phyloP scores from a whole-genome alignment of 2,888 invertebrate species.

The Xylota segnis region DNA sequence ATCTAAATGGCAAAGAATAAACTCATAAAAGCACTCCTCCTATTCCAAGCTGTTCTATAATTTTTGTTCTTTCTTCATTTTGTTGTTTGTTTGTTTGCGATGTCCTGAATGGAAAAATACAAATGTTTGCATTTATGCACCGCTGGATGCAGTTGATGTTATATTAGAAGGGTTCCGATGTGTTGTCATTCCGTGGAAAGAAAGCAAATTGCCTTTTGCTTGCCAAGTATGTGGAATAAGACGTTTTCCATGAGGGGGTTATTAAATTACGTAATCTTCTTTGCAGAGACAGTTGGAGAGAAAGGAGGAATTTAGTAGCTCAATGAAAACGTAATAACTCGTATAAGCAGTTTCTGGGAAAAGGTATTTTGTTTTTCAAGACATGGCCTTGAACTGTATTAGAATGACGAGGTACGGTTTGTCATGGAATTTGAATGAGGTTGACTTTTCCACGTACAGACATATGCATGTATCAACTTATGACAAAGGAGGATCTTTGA shows the following conservation, averaged over 20 bases:
- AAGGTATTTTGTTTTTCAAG: no score
- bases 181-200: slow-evolving; percentile 54
- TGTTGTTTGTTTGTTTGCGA: slow-evolving; percentile 63
- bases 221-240: slow-evolving; percentile 37
- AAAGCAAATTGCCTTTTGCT: slow-evolving; percentile 44
- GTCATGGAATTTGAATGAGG: no score
- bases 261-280: slow-evolving; percentile 20
- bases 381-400: no score
- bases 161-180: slow-evolving; percentile 62
- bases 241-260: not conserved
- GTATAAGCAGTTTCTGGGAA: no score
- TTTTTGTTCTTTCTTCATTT: slow-evolving; percentile 47
- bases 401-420: no score
- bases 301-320: not conserved
- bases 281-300: not conserved
- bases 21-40: slow-evolving; percentile 69
- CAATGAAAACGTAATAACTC: not conserved
- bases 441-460: no score
- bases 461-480: no score
- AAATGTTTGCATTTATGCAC: slow-evolving; percentile 75
- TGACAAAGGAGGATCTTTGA: no score
- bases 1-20: slow-evolving; percentile 76
- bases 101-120: slow-evolving; percentile 53
- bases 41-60: slow-evolving; percentile 41
- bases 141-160: slow-evolving; percentile 66